phyloP scores from a whole-genome alignment of 2,797 vertebrate species.

The Acipenser oxyrinchus region DNA sequence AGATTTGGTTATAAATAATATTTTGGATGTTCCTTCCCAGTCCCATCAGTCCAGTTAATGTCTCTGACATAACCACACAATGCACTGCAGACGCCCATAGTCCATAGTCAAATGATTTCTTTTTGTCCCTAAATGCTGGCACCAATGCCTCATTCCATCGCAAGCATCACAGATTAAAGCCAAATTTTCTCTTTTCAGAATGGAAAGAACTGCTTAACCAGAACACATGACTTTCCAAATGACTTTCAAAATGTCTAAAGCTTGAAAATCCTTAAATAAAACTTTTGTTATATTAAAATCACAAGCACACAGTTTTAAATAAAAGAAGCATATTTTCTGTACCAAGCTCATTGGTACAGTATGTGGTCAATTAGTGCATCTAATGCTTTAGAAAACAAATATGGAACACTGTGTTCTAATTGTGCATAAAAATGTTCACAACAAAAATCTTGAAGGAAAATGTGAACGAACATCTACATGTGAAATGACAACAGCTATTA shows the following conservation, averaged over 20 bases:
- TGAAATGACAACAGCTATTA: too few relatives aligned
- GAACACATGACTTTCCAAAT: neutral
- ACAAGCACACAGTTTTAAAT: too few relatives aligned
- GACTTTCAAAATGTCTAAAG: slow-evolving; percentile 8
- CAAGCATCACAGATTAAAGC: neutral
- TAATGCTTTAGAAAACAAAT: too few relatives aligned
- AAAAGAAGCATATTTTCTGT: too few relatives aligned
- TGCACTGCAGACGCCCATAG: neutral
- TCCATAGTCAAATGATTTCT: too few relatives aligned
- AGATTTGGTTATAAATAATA: slow-evolving; percentile 16
- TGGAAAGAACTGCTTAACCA: neutral
- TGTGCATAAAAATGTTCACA: too few relatives aligned
- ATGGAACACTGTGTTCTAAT: too few relatives aligned
- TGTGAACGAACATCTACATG: too few relatives aligned
- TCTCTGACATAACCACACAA: slow-evolving; percentile 25
- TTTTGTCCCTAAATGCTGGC: slow-evolving; percentile 18
- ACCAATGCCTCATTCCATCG: slow-evolving; percentile 18
- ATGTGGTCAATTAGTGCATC: too few relatives aligned
- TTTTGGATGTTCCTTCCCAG: neutral
- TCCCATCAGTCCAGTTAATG: slow-evolving; percentile 24
- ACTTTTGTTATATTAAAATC: too few relatives aligned
- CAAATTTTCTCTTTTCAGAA: slow-evolving; percentile 1
- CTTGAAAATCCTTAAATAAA: neutral
- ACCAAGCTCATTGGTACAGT: too few relatives aligned
- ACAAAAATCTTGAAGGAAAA: too few relatives aligned